Evolutionary conservation across 2,797 vertebrate genomes (phyloP), one percentile per base, ranked within the genome.

Genomic region (Cygnus olor): DNA sequence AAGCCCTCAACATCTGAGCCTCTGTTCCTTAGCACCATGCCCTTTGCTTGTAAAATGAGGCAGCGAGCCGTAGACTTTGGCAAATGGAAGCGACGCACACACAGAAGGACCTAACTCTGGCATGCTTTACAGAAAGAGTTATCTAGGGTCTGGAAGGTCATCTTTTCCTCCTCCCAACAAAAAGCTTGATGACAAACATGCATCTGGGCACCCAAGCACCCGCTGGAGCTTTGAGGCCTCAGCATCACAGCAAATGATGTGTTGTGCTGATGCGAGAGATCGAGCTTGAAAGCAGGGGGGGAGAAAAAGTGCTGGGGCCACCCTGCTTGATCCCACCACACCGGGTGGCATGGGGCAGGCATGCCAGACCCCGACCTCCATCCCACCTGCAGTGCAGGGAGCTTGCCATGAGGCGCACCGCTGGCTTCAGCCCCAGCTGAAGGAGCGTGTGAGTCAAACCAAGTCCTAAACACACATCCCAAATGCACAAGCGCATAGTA

Each of bases 341-440:
- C 21, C 10, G 24, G 2, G 27, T 14, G 12, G 12, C 54, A 63
- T 61, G 36, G 44, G 66, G 53, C 84, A 66, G 19, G 42, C 1
- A 1, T 38, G 36, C 34, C 42, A 45, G 68, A 27, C 14, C 2
- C 1, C 2, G 40, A 17, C 38, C 34, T 36, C 69, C 66, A 5
- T 3, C 3, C 2, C 49, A 34, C 27, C 28, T 34, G n/a, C 60
- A 0, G 0, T 5, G 18, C 12, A 14, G 72, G 38, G 38, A 71
- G 30, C n/a, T 16, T 57, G 73, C 53, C 30, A 4, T 49, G 14
- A 16, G 53, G 8, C 1, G 1, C 36, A 20, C 11, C 0, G 0
- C 11, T 20, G 54, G 21, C 88, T 66, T 56, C 57, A 28, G 40
- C 34, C 14, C 54, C 42, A 61, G 1, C 17, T 3, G 20, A 4